Conservation (phyloP, 2,113 vertebrate genomes). For the Siphamia tubifer region DNA sequence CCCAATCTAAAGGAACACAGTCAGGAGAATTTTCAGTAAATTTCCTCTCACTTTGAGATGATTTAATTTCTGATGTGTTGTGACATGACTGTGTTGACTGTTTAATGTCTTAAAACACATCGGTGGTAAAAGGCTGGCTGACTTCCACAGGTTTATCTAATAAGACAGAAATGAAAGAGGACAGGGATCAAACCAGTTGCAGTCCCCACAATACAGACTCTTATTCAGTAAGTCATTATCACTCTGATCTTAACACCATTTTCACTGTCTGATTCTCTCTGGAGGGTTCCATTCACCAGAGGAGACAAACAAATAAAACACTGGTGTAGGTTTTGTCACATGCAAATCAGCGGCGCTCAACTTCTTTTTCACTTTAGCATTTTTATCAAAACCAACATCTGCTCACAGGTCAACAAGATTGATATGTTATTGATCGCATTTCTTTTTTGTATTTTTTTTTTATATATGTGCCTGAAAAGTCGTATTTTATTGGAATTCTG, state of each 20-base stretch:
- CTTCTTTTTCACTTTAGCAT: conserved; percentile 17
- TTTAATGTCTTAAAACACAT: conserved; percentile 66
- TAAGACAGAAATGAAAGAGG: conserved; percentile 83
- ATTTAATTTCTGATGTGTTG: conserved; percentile 61
- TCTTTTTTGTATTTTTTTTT: too few species aligned
- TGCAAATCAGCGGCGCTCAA: conserved; percentile 63
- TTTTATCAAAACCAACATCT: conserved; percentile 36
- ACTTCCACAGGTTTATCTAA: conserved; percentile 87
- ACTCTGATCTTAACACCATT: conserved; percentile 70
- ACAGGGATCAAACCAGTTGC: conserved; percentile 91
- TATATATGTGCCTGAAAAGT: background rate
- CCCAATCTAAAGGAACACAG: conserved; percentile 83
- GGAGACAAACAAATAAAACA: conserved; percentile 70
- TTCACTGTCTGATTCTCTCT: conserved; percentile 67
- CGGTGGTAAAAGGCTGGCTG: conserved; percentile 63
- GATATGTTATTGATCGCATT: background rate
- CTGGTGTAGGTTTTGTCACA: conserved; percentile 55
- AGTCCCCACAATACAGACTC: conserved; percentile 83
- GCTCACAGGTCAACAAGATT: background rate
- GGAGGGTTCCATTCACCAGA: conserved; percentile 64
- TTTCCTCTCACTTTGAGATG: conserved; percentile 52
- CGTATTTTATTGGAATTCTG: conserved; percentile 9
- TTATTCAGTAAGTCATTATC: conserved; percentile 85
- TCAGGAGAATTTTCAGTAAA: conserved; percentile 83
- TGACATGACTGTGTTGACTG: conserved; percentile 60